Conservation (phyloP, 2,797 vertebrate genomes). For the Perdix hodgsoniae region DNA sequence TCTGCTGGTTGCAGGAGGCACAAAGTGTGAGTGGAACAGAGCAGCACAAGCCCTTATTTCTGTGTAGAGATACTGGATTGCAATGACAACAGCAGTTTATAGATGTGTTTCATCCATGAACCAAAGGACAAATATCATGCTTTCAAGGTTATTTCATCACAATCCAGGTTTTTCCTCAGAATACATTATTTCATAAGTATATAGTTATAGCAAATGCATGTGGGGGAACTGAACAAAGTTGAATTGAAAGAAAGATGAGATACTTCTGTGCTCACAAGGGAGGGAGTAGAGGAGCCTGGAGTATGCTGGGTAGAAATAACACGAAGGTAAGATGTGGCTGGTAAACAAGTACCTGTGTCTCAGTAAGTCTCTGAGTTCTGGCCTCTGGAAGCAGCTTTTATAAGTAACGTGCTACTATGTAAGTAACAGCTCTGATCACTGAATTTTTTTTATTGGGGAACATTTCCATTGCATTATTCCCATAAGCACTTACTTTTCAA, state of each 20-base stretch:
- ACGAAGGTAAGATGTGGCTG: neutral
- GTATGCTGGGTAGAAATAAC: neutral
- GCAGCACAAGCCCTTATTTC: neutral
- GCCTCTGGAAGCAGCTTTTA: neutral
- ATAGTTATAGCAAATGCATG: neutral
- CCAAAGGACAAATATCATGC: neutral
- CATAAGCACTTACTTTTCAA: conserved; percentile 10
- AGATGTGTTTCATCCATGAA: neutral
- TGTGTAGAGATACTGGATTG: neutral
- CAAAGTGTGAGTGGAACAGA: neutral
- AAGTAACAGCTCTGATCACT: neutral
- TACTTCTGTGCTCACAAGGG: neutral
- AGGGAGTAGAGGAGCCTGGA: neutral
- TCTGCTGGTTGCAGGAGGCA: neutral
- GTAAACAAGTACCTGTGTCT: neutral
- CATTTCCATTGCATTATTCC: conserved; percentile 20
- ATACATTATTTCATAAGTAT: neutral
- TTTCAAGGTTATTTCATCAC: neutral
- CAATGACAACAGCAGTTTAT: neutral
- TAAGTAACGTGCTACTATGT: no score
- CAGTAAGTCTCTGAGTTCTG: neutral
- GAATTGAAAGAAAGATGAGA: neutral
- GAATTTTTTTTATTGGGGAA: conserved; percentile 13
- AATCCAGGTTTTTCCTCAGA: neutral
- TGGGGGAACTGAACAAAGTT: neutral